Evolutionary conservation across 2,888 invertebrate species (phyloP).

Genomic region (Onchidella celtica): DNA sequence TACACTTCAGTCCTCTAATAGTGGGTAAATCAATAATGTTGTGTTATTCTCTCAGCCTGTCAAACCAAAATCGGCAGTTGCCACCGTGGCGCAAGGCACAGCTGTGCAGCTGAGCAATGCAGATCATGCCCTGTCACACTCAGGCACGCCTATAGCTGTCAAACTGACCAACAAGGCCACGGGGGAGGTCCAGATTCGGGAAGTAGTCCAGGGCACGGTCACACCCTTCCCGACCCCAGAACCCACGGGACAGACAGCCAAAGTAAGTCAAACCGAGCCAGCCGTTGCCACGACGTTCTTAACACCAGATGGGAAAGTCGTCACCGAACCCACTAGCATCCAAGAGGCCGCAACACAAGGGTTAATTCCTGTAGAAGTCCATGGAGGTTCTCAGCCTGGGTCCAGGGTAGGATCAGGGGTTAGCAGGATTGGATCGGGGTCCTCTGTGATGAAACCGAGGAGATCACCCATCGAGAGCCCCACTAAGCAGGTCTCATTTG

Average conservation of each 20-base stretch:
- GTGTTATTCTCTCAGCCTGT: no score
- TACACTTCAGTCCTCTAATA: no score
- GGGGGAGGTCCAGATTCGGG: constrained; percentile 28
- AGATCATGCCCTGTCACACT: constrained; percentile 22
- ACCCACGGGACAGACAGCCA: neutral
- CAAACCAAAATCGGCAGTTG: neutral
- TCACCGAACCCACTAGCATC: constrained; percentile 29
- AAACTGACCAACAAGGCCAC: constrained; percentile 23
- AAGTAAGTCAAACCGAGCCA: neutral
- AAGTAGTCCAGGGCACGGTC: constrained; percentile 30
- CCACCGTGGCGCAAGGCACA: neutral
- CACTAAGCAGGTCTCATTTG: constrained; percentile 43
- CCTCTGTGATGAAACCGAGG: neutral
- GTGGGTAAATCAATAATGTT: no score
- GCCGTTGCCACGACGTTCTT: constrained; percentile 15
- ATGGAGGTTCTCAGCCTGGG: neutral
- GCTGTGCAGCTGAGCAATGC: neutral
- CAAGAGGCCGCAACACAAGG: constrained; percentile 5
- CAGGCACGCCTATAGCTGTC: constrained; percentile 20
- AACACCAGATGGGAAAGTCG: constrained; percentile 35
- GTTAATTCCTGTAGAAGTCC: neutral
- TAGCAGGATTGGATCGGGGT: neutral
- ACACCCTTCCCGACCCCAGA: constrained; percentile 10
- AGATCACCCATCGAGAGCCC: constrained; percentile 25
- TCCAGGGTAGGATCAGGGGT: neutral